Evolutionary conservation across 2,888 invertebrate genomes (phyloP).

Genomic region (Papilio gigon): DNA sequence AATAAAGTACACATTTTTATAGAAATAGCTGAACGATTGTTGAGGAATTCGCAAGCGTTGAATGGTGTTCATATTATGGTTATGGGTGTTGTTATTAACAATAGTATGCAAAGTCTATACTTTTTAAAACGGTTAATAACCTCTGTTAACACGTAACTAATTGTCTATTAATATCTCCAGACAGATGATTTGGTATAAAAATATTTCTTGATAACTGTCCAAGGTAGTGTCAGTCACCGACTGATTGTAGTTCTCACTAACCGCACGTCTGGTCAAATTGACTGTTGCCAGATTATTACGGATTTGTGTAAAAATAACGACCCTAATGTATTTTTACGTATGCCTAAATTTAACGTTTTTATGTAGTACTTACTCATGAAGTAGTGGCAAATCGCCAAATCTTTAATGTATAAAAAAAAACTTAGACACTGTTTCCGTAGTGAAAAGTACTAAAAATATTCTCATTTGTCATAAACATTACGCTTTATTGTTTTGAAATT

Average conservation of each 20-base stretch:
- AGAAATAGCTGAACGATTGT: background rate
- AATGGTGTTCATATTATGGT: too few relatives aligned
- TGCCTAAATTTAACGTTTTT: constrained; percentile 48
- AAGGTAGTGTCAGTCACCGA: constrained; percentile 46
- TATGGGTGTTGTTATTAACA: background rate
- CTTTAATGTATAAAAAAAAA: constrained; percentile 46
- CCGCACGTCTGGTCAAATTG: constrained; percentile 46
- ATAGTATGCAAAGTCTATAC: background rate
- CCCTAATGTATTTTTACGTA: constrained; percentile 43
- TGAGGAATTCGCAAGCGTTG: too few relatives aligned
- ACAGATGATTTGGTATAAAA: constrained; percentile 34
- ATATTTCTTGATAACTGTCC: constrained; percentile 42
- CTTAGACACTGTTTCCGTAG: background rate
- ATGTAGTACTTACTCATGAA: constrained; percentile 50
- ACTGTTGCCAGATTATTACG: constrained; percentile 48
- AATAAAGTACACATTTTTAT: background rate
- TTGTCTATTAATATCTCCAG: constrained; percentile 16
- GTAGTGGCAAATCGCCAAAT: constrained; percentile 60
- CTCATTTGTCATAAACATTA: background rate
- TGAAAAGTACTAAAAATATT: background rate
- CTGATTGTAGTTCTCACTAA: constrained; percentile 47
- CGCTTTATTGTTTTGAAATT: background rate
- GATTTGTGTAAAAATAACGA: constrained; percentile 46
- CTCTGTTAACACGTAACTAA: constrained; percentile 17
- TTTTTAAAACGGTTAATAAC: background rate